Conservation (phyloP, 2,797 vertebrate species). For the Tragopan temminckii region DNA sequence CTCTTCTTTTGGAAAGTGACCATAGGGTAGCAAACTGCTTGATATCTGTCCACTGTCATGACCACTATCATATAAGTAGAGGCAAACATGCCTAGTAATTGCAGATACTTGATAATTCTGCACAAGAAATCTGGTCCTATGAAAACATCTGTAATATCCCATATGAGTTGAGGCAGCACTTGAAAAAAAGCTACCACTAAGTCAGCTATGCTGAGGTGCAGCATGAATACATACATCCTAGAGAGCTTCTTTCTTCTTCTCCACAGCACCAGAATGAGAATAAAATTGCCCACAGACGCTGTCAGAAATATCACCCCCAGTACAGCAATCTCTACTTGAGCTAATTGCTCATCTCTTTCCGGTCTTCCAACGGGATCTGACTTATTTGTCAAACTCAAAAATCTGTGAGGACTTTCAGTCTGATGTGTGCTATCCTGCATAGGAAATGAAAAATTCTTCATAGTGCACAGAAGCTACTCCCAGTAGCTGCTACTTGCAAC, state of each 20-base stretch:
- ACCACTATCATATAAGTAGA: constrained; percentile 79
- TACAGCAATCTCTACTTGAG: constrained; percentile 73
- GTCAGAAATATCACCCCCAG: constrained; percentile 74
- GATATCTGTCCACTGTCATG: constrained; percentile 77
- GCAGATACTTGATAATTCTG: constrained; percentile 77
- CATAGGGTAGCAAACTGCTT: constrained; percentile 75
- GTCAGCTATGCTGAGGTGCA: constrained; percentile 79
- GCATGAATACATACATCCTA: constrained; percentile 79
- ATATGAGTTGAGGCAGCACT: constrained; percentile 78
- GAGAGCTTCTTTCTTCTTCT: constrained; percentile 76
- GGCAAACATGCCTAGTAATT: constrained; percentile 78
- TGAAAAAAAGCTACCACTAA: constrained; percentile 80
- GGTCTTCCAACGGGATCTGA: constrained; percentile 59
- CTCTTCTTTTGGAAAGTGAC: constrained; percentile 78
- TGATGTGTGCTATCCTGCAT: constrained; percentile 52
- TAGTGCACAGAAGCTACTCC: constrained; percentile 37
- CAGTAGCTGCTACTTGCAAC: constrained; percentile 26
- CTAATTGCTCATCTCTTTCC: constrained; percentile 73
- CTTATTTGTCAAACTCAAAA: constrained; percentile 62
- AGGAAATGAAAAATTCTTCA: constrained; percentile 78
- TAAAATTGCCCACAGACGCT: constrained; percentile 74
- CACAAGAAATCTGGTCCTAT: constrained; percentile 78
- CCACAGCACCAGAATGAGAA: constrained; percentile 72
- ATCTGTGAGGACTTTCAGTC: constrained; percentile 40
- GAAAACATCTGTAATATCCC: constrained; percentile 79